These are phyloP conservation scores for Trematomus bernacchii DNA, from an alignment of 2,797 vertebrate species.

Conservation along the genomic window DNA sequence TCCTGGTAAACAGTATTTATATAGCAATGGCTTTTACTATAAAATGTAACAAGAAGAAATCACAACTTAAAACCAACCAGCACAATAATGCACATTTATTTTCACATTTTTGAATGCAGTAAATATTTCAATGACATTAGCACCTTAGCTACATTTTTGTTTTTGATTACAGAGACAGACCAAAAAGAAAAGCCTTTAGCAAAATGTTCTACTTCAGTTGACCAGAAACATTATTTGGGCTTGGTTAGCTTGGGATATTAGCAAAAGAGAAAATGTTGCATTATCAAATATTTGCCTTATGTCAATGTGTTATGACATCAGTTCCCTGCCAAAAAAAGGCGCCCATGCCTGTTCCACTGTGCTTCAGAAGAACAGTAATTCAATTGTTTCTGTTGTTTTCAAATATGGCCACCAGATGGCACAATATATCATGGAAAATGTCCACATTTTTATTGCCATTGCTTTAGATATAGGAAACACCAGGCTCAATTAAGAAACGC, in stretches of 20 bases:
- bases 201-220: neutral
- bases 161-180: neutral
- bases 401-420: slow-evolving; percentile 54
- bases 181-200: neutral
- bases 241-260: neutral
- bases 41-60: neutral
- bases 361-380: slow-evolving; percentile 6
- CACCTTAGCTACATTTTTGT: neutral
- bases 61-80: neutral
- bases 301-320: neutral
- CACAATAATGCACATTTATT: neutral
- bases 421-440: slow-evolving; percentile 1
- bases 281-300: neutral
- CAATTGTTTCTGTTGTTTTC: slow-evolving; percentile 5
- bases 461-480: neutral
- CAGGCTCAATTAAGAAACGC: neutral
- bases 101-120: neutral
- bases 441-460: neutral
- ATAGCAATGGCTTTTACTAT: neutral
- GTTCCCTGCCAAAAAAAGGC: neutral
- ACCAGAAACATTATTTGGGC: neutral
- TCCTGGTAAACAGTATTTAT: neutral
- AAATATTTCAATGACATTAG: neutral
- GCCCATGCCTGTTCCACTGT: neutral
- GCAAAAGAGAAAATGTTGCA: neutral